These are phyloP conservation scores for Procavia capensis DNA, from an alignment of 2,113 vertebrate genomes.

Conservation along the genomic window DNA sequence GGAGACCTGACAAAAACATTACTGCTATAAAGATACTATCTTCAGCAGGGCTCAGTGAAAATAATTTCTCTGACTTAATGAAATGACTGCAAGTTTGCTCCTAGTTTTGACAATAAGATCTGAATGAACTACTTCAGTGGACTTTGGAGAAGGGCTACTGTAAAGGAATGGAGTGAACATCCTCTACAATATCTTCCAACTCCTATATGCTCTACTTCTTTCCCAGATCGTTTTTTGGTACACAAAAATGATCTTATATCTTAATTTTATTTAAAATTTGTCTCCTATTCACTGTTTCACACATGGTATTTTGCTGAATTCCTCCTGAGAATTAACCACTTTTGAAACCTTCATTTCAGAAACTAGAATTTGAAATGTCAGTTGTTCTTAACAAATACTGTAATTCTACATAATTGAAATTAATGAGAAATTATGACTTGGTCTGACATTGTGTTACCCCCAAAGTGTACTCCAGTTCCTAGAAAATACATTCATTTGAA, in stretches of 20 bases:
- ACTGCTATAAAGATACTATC: background rate
- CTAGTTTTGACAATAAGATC: background rate
- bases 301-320: background rate
- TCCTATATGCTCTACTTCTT: background rate
- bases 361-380: background rate
- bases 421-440: conserved; percentile 10
- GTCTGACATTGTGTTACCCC: background rate
- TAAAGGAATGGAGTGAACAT: background rate
- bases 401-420: background rate
- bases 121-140: background rate
- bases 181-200: background rate
- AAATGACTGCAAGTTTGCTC: background rate
- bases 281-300: background rate
- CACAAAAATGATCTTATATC: background rate
- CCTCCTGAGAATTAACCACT: background rate
- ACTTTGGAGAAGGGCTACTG: background rate
- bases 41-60: background rate
- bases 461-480: background rate
- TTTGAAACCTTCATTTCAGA: background rate
- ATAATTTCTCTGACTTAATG: background rate
- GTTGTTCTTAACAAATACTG: background rate
- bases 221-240: background rate
- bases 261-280: background rate
- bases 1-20: background rate
- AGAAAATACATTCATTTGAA: conserved; percentile 40